Evolutionary conservation across 2,888 invertebrate genomes (phyloP), one percentile per base, ranked within the genome.

Genomic region (Mechanitis mazaeus): DNA sequence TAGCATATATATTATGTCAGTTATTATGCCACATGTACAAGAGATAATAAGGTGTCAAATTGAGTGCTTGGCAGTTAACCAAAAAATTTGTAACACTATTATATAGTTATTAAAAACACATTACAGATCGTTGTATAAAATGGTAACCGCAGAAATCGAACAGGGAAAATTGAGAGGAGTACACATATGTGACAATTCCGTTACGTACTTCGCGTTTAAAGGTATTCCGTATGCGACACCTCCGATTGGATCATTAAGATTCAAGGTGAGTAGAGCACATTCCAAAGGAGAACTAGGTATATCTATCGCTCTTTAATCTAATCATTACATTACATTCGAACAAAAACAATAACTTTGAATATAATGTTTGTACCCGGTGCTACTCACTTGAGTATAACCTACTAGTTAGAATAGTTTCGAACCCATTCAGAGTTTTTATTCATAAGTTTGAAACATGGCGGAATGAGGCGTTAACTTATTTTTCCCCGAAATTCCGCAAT

Each of bases 161-260:
- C 85, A 87, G 68, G 91, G 91, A 5, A 70, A 71, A 53, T 68
- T 91, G 61, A 77, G 79, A 72, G 91, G 91, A 54, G 69, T 73
- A 3, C 57, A 76, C 31, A 83, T 77, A 70, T 77, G 78, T 57
- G 66, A 71, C 58, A 75, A 70, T 9, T 72, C 77, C 50, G 77
- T 75, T 65, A 80, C 76, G 63, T 91, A 85, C 71, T 73, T 80
- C 46, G 83, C 89, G 54, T 91, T 90, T 74, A 90, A 90, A 78
- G 92, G 93, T 58, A 91, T 93, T 68, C 93, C 93, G 31, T 93
- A 92, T 70, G 93, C 93, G 6, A 83, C 87, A 68, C 92, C 93
- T 57, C 93, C 93, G 11, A 64, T 92, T 45, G 91, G 91, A 50
- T 72, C 85, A 71, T 86, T 93, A 64, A 84, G 93, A 83, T 93